Evolutionary conservation across 2,113 vertebrate species (phyloP), one percentile per base, ranked within the genome.

Genomic region (Colinus virginianus): DNA sequence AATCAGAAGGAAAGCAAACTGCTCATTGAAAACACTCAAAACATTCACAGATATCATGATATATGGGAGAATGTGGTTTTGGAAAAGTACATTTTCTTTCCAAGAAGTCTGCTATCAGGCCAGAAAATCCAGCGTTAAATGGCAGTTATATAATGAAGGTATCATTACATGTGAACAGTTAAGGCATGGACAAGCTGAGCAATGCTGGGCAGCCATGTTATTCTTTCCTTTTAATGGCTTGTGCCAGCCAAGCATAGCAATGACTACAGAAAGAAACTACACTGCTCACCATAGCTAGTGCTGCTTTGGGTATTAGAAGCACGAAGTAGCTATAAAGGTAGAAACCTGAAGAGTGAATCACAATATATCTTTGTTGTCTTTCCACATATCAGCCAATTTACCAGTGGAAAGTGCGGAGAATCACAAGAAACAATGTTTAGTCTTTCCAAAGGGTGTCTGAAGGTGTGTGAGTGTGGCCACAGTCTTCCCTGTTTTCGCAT

Each of bases 211-310:
- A 90, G 68, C 28, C 6, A 40, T 87, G 58, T 84, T 82, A 56
- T 76, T 94, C 42, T 72, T 92, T 86, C 75, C 22, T 87, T 84
- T 84, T 62, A 66, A 69, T 74, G 45, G 23, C 26, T 53, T 70
- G 56, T 49, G 28, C 48, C 45, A 77, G 84, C 82, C 91, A 91
- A 93, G 62, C 23, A 79, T 4, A 95, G 68, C 82, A 93, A 78
- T 83, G 45, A 7, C 45, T 2, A 1, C 49, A 32, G 45, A 89
- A 23, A 81, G 20, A 76, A 64, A 51, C 36, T 2, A 1, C 36
- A 21, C 22, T 0, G 2, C 36, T 23, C 5, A 51, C 36, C 13
- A 3, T 13, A 67, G n/a, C 40, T 69, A 81, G 13, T n/a, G 42
- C 17, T 48, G 62, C 42, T 22, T 43, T 43, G 11, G 19, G 42